Base-by-base conservation (phyloP, 2,113 vertebrate genomes). In the Zonotrichia leucophrys region DNA sequence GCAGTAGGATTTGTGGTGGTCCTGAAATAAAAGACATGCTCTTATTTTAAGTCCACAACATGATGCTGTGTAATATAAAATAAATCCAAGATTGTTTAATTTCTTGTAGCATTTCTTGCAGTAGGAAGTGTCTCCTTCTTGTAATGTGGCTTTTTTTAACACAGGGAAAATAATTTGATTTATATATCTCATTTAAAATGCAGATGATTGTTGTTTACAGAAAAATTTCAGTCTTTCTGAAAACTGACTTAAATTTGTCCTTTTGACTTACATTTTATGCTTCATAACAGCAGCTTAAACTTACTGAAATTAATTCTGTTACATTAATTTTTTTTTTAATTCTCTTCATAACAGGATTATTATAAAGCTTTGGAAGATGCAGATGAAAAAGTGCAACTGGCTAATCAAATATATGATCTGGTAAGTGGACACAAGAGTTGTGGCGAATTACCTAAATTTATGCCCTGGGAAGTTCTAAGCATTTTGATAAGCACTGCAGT, bases 331-430 rank as follows among this genome's bases (percentile, higher is more conserved):
- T 78, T 3, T 76, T 75, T 3, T 0, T 8, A 60, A 16, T 28
- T 96, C 4, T 97, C 86, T 94, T 89, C 46, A 15, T 95, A 85
- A 94, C 91, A 99, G 99, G 99, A 99, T 97, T 99, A 99, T 95
- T 99, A 99, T 97, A 99, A 99, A 97, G 99, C 99, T 83, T 96
- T 99, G 97, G 99, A 99, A 97, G 99, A 99, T 94, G 99, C 99
- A 70, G 99, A 99, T 96, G 99, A 99, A 96, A 99, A 99, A 86
- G 99, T 99, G 30, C 99, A 99, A 42, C 97, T 99, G 98, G 99
- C 99, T 97, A 99, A 99, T 98, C 99, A 99, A 98, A 99, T 99
- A 87, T 99, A 99, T 97, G 99, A 99, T 89, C 98, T 99, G 98
- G 99, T 99, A 98, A 99, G 99, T 98, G 83, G 68, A 64, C 49